phyloP scores from a whole-genome alignment of 2,113 vertebrate genomes.

The Papio anubis region DNA sequence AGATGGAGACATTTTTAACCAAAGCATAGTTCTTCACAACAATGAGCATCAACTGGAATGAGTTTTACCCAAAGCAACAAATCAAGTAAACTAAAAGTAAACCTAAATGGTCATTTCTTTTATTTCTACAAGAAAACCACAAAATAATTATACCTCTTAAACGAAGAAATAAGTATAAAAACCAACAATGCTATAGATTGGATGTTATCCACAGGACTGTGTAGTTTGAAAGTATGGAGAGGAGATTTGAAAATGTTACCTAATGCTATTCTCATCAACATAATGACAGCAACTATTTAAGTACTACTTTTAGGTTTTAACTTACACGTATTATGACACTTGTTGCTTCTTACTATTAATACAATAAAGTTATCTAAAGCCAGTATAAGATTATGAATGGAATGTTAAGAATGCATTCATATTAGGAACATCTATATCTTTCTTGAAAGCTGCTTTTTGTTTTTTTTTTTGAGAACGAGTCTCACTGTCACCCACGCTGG shows the following conservation, averaged over 20 bases:
- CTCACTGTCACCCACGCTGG: too few relatives aligned
- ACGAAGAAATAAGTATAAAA: not conserved
- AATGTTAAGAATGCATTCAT: not conserved
- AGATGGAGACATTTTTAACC: conserved; percentile 9
- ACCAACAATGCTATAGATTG: not conserved
- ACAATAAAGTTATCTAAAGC: not conserved
- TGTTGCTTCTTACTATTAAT: not conserved
- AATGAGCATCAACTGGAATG: not conserved
- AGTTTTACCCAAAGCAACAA: conserved; percentile 39
- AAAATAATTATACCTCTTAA: not conserved
- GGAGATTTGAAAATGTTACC: not conserved
- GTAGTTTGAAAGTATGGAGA: not conserved
- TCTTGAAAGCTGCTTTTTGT: not conserved
- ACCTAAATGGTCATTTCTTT: conserved; percentile 2
- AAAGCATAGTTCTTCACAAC: not conserved
- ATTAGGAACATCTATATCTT: not conserved
- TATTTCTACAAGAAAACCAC: conserved; percentile 21
- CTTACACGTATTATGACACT: not conserved
- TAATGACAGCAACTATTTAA: not conserved
- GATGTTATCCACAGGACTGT: not conserved
- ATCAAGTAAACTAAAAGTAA: conserved; percentile 31
- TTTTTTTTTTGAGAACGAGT: too few relatives aligned
- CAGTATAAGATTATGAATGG: not conserved
- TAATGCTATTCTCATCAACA: not conserved
- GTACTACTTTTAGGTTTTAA: not conserved